Evolutionary conservation across 2,797 vertebrate species (phyloP), one percentile per base, ranked within the genome.

Genomic region (Sebastes iracundus): DNA sequence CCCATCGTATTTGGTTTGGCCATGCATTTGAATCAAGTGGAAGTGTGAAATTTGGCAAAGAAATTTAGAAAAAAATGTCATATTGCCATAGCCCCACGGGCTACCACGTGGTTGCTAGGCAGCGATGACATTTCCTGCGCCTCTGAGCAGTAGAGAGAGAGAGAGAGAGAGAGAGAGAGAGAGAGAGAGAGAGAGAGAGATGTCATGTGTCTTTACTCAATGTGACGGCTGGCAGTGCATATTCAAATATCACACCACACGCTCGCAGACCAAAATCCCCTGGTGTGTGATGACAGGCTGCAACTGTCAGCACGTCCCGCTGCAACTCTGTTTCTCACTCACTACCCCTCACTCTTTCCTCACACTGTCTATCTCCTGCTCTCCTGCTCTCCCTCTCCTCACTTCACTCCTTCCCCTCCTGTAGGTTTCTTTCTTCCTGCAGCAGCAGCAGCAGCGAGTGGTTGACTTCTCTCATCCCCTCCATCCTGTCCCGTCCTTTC

Each of bases 61-160:
- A 62, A 62, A 76, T 59, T 72, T n/a, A 59, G 4, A 72, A 64
- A 63, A 65, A 83, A 62, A 86, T 59, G 69, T 86, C 23, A 77
- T 55, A 73, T 81, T 85, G 66, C 73, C 81, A 87, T 77, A 28
- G 60, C 61, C 49, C 76, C 59, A 28, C 46, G 72, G 71, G 71
- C 80, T 62, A 79, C 65, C 58, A 82, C 7, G 53, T 87, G 73
- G 90, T 92, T 88, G 82, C 92, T 90, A 92, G 85, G 90, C 88
- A 93, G 87, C 81, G 42, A 66, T 89, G 77, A 79, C 59, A 93
- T 90, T 81, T 87, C 76, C 74, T 79, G 62, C 68, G 86, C 63
- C 63, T 86, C 69, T 64, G 59, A 80, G 80, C 65, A 66, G 32
- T 53, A 78, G 52, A 64, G 73, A 64, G 70, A 77, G 56, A 63